Conservation (phyloP, 2,113 vertebrate species). For the Anhinga rufa region DNA sequence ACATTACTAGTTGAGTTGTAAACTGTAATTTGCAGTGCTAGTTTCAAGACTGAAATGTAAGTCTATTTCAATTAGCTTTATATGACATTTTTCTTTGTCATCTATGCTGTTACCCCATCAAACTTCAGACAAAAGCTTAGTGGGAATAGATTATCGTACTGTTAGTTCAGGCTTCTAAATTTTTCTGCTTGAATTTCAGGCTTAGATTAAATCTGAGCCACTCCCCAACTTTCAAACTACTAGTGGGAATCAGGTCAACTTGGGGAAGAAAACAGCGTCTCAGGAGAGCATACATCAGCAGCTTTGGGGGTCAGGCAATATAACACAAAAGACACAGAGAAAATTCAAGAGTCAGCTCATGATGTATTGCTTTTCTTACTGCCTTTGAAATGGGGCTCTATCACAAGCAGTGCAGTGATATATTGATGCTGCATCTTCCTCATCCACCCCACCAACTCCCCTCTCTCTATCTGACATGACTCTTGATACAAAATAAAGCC, state of each 20-base stretch:
- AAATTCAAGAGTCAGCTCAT: slow-evolving; percentile 30
- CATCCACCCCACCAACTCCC: background rate
- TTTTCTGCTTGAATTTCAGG: background rate
- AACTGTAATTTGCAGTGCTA: background rate
- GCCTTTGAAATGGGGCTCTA: background rate
- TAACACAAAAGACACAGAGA: slow-evolving; percentile 17
- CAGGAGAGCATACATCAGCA: slow-evolving; percentile 32
- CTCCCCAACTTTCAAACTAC: background rate
- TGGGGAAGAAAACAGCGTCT: background rate
- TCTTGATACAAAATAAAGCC: background rate
- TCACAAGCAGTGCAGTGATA: background rate
- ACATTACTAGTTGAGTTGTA: background rate
- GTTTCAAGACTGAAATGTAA: background rate
- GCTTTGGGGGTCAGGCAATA: slow-evolving; percentile 36
- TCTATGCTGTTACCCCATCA: background rate
- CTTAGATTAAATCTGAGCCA: background rate
- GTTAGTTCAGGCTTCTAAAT: background rate
- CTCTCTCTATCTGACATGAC: background rate
- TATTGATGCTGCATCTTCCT: background rate
- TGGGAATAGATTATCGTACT: background rate
- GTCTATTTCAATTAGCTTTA: background rate
- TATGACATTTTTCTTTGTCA: background rate
- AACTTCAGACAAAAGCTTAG: background rate
- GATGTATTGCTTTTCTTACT: background rate
- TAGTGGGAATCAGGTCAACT: background rate